Evolutionary conservation across 2,888 invertebrate species (phyloP), one percentile per base, ranked within the genome.

Genomic region (Chrysolina oricalcia): DNA sequence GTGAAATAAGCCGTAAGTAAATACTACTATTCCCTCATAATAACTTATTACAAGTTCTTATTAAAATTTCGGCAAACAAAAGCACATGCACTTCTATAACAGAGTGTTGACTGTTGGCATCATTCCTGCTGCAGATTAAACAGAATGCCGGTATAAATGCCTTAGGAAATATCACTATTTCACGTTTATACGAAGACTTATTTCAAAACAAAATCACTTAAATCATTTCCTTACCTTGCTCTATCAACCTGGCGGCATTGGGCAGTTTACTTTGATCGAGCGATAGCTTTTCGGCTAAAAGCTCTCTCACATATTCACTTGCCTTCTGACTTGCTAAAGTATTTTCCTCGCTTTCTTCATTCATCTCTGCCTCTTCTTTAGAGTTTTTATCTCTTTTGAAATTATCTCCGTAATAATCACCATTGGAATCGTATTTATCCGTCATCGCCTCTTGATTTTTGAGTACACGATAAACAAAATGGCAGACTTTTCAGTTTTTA

Each of bases 281-380:
- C 64, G 79, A 78, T 78, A 83, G 71, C 78, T 85, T 85, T 78
- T 85, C 85, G 2, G 83, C 83, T 76, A 95, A 86, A 74, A 95
- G 90, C 85, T 95, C 94, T 23, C 93, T 90, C 86, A 95, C 92
- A 85, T 95, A 95, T 89, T 95, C 95, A 72, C 92, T 93, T 86
- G 94, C 94, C 89, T 94, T 95, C 74, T 82, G 80, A 66, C 67
- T 79, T 62, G 71, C 74, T 9, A 71, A 70, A 73, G 78, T 81
- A 21, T 77, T 74, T 66, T 83, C 82, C 40, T 84, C 83, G 59
- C 65, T 78, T 66, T 82, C 81, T 13, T 72, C 80, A 19, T 35
- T 17, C 50, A 40, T 67, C 13, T 67, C 67, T 11, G 76, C 78
- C 11, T 76, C 78, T 10, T 67, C 77, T 9, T 67, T 70, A 11